Conservation (phyloP, 2,797 vertebrate genomes). For the Phalloptychus januarius region DNA sequence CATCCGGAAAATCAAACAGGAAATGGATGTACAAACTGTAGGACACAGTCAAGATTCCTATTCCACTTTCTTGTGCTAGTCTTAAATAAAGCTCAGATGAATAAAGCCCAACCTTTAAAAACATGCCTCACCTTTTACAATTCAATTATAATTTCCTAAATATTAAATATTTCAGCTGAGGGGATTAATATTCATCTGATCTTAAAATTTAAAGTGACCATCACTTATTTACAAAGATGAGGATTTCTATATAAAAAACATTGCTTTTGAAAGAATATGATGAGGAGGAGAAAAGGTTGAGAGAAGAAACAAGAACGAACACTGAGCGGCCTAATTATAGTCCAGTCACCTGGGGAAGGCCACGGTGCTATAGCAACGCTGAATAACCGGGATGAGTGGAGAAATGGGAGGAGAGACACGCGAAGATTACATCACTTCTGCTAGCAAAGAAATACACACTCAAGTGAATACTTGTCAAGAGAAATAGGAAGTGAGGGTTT, state of each 20-base stretch:
- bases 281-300: not conserved
- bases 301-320: constrained; percentile 31
- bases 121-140: constrained; percentile 56
- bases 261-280: constrained; percentile 1
- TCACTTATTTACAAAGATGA: constrained; percentile 14
- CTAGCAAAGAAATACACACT: constrained; percentile 7
- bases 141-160: constrained; percentile 11
- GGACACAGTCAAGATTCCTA: constrained; percentile 15
- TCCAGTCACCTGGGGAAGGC: constrained; percentile 53
- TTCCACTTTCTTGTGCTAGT: constrained; percentile 29
- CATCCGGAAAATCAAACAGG: constrained; percentile 44
- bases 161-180: not conserved
- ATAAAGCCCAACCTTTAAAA: constrained; percentile 46
- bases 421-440: constrained; percentile 48
- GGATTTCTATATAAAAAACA: constrained; percentile 1
- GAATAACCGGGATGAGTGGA: constrained; percentile 40
- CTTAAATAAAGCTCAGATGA: not conserved
- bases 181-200: constrained; percentile 41
- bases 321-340: constrained; percentile 63
- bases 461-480: not conserved
- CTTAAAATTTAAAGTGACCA: constrained; percentile 24
- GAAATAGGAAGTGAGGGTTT: not conserved
- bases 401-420: constrained; percentile 10
- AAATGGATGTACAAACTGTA: constrained; percentile 59
- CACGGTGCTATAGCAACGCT: constrained; percentile 59